Conservation (phyloP, 2,888 invertebrate genomes). For the Drosophila paracracens region DNA sequence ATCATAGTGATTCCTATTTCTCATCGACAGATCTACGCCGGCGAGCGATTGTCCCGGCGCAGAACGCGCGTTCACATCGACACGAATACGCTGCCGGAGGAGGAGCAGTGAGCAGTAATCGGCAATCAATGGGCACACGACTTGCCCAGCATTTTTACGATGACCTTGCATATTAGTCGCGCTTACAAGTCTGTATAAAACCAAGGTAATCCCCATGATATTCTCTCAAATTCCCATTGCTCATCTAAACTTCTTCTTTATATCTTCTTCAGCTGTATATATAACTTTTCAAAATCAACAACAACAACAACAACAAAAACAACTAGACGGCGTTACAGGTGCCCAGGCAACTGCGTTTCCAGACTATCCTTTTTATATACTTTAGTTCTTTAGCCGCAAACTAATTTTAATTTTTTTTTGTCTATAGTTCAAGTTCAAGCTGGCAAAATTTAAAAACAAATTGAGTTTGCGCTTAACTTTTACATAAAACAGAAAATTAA, state of each 20-base stretch:
- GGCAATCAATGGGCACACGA: slow-evolving; percentile 61
- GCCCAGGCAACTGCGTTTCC: slow-evolving; percentile 40
- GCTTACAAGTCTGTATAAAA: slow-evolving; percentile 40
- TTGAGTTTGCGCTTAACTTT: slow-evolving; percentile 29
- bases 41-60: slow-evolving; percentile 80
- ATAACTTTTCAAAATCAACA: slow-evolving; percentile 60
- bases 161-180: slow-evolving; percentile 81
- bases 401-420: slow-evolving; percentile 49
- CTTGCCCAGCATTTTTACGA: slow-evolving; percentile 83
- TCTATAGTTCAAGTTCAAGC: slow-evolving; percentile 34
- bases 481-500: slow-evolving; percentile 31
- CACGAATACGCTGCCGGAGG: slow-evolving; percentile 76
- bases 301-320: slow-evolving; percentile 2
- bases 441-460: slow-evolving; percentile 19
- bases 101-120: slow-evolving; percentile 50
- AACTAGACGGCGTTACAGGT: slow-evolving; percentile 35
- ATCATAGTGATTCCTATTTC: slow-evolving; percentile 84
- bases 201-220: slow-evolving; percentile 33
- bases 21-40: slow-evolving; percentile 85
- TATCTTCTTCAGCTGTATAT: slow-evolving; percentile 79
- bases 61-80: slow-evolving; percentile 73
- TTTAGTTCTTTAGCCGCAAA: slow-evolving; percentile 59
- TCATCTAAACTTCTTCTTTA: slow-evolving; percentile 24
- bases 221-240: background rate
- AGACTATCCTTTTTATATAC: slow-evolving; percentile 37